Percentiles rank a stretch among this genome's conserved stretches.
Conservation (phyloP, 2,888 invertebrate species). For the Apotomis capreana region DNA sequence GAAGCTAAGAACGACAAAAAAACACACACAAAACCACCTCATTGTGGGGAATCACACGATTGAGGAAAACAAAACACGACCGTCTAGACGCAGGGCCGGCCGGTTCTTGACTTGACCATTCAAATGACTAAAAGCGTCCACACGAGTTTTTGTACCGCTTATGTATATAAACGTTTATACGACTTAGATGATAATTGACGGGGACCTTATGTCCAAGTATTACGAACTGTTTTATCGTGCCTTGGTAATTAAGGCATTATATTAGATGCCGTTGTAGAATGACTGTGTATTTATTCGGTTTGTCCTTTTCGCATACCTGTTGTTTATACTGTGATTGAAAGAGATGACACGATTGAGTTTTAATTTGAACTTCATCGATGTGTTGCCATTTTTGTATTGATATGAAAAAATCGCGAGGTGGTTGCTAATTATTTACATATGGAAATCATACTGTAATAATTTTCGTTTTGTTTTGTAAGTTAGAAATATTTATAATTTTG, state of each 20-base stretch:
- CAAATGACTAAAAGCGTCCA: not conserved
- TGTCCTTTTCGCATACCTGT: not conserved
- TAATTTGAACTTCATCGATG: not conserved
- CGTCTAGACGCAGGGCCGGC: constrained; percentile 11
- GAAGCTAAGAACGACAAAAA: not conserved
- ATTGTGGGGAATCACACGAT: constrained; percentile 10
- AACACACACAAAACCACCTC: constrained; percentile 9
- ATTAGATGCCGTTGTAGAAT: not conserved
- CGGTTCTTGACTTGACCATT: constrained; percentile 5
- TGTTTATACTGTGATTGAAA: not conserved
- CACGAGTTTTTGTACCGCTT: not conserved
- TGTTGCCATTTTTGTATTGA: not conserved
- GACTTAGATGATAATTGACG: not conserved
- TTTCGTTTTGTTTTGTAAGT: too few species aligned
- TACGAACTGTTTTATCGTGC: not conserved
- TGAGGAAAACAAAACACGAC: constrained; percentile 14
- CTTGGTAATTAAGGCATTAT: not conserved
- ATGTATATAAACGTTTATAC: not conserved
- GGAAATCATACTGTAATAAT: too few species aligned
- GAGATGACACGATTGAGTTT: not conserved
- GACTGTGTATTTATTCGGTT: not conserved
- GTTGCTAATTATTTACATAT: too few species aligned
- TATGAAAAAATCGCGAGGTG: not conserved
- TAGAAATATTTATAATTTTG: too few species aligned
- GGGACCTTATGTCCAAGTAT: not conserved